Evolutionary conservation across 2,797 vertebrate species (phyloP).

Genomic region (Pseudomugil tenellus): DNA sequence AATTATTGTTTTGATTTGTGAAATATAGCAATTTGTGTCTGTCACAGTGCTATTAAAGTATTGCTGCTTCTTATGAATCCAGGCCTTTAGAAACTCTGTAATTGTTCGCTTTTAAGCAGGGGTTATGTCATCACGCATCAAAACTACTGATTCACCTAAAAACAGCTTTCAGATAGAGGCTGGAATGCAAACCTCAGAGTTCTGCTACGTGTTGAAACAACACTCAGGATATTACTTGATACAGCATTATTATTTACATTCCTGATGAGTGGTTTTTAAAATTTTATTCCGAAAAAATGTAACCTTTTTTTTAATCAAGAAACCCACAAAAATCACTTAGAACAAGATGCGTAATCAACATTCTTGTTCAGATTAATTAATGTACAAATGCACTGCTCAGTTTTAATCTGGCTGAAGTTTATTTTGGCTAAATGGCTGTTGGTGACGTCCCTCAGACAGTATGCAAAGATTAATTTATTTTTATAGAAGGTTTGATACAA

Average conservation of each 20-base stretch:
- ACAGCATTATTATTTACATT: constrained; percentile 43
- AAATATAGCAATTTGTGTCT: constrained; percentile 18
- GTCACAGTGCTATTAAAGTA: constrained; percentile 21
- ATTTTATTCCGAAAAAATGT: not conserved
- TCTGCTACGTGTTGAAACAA: constrained; percentile 26
- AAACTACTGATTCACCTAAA: constrained; percentile 43
- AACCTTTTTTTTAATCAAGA: not conserved
- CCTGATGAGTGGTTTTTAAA: constrained; percentile 9
- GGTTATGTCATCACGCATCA: constrained; percentile 35
- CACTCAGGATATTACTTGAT: constrained; percentile 15
- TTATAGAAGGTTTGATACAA: not conserved
- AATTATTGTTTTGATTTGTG: constrained; percentile 50
- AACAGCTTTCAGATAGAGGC: constrained; percentile 35
- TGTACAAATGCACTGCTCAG: not conserved
- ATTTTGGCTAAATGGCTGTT: not conserved
- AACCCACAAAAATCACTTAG: not conserved
- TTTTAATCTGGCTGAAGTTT: not conserved
- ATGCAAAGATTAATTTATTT: not conserved
- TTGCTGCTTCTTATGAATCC: constrained; percentile 1
- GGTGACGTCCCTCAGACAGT: not conserved
- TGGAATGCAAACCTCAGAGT: constrained; percentile 25
- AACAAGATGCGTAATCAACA: not conserved
- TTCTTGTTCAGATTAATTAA: not conserved
- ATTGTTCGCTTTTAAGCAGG: constrained; percentile 41
- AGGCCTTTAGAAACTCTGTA: constrained; percentile 42